Base-by-base conservation (phyloP, 1,140 invertebrate genomes). In the Conopomorpha cramerella region DNA sequence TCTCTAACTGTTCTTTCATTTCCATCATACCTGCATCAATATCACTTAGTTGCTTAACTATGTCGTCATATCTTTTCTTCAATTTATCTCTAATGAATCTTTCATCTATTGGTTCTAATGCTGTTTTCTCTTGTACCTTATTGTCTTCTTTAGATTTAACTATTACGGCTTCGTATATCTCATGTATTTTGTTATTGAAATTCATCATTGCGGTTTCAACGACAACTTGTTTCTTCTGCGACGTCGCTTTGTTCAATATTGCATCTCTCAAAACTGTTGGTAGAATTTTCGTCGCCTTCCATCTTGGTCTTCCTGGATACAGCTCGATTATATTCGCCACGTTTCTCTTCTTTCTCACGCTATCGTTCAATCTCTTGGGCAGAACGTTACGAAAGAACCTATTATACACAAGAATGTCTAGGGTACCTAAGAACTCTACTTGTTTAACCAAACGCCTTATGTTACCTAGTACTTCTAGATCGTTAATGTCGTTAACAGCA, bases 401-500 rank as follows among this genome's bases (percentile, higher is more conserved):
- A 19, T 68, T 67, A 29, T 72, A 63, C 2, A 66, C 56, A 13
- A 77, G 45, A 34, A 60, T 56, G 29, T 79, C 77, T 7, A 79
- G 40, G 10, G 61, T 68, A 15, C 61, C 51, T 8, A 80, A 48
- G 34, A 80, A 77, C n/a, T 71, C 67, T 1, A 77, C 68, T 51
- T 79, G 78, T 28, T 77, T 73, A 0, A 52, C 68, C 3, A 78
- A 36, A 36, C 77, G 60, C 29, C 61, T 49, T 8, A 78, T 73
- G 38, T 79, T 79, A 2, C 81, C 81, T 27, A 77, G 54, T 2
- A 77, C 71, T 54, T 83, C 73, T 32, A 85, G 60, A 39, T 79
- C 78, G 47, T 81, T 80, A 14, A 85, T 83, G 45, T 86, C 84
- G 43, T 81, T 85, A 10, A 85, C 84, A 18, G 84, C 83, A 18